Base-by-base conservation (phyloP, 2,888 invertebrate genomes). In the Siphonodentalium dalli region DNA sequence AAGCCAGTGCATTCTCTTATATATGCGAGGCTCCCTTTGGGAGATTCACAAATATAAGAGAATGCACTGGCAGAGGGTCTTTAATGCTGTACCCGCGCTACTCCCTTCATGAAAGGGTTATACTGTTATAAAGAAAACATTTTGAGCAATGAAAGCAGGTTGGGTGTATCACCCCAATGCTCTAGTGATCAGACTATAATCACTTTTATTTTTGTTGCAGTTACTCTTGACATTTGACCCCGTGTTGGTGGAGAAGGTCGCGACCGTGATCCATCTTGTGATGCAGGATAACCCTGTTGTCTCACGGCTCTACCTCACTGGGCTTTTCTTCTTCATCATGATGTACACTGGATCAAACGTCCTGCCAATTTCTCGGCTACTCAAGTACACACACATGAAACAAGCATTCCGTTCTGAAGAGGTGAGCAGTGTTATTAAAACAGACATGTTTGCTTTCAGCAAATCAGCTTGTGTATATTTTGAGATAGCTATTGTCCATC, bases 271-370 rank as follows among this genome's bases (percentile, higher is more conserved):
- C 56, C 73, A 76, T 55, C 68, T 74, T 81, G 88, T 96, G 39
- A 92, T 96, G 90, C 88, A 89, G 78, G 98, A 99, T 84, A 99
- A 99, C 85, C 94, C 96, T 0, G 90, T 91, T 78, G 88, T 97
- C 74, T 91, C 96, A 0, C 91, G 94, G 72, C 86, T 99, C 38
- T 98, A 98, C 82, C 86, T 93, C 53, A 93, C 94, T 0, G 99
- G 99, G 3, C 90, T 94, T 23, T 99, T 97, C 83, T 99, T 92
- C 85, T 99, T 99, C 82, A 95, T 99, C 85, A 86, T 99, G 61
- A 91, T 99, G 90, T 99, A 99, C 82, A 98, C 95, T 0, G 99
- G 98, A 13, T 97, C 97, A 29, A 99, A 99, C 78, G 89, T 99
- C 54, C 85, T 99, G 62, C 98, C 98, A 0, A 90, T 99, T 46